Conservation (phyloP, 2,888 invertebrate genomes). For the Saturnia japonica region DNA sequence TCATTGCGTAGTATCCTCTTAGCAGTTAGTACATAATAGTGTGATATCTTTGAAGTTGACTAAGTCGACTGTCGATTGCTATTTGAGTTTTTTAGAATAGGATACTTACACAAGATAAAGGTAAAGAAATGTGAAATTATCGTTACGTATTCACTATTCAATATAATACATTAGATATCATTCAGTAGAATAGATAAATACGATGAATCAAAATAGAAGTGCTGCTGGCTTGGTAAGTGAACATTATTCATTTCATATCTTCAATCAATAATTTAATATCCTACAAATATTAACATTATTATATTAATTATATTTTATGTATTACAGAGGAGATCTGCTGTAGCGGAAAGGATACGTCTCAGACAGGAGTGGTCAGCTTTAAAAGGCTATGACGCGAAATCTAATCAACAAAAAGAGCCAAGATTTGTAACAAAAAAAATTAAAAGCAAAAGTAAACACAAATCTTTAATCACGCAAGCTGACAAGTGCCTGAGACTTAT, state of each 20-base stretch:
- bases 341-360: conserved; percentile 62
- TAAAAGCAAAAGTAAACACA: conserved; percentile 9
- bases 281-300: not conserved
- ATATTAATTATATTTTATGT: not conserved
- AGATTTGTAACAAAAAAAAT: not conserved
- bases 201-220: conserved; percentile 42
- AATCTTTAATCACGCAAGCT: not conserved
- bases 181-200: not conserved
- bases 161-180: not conserved
- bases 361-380: conserved; percentile 71
- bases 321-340: conserved; percentile 67
- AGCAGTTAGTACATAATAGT: no score
- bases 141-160: not conserved
- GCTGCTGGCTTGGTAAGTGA: conserved; percentile 68
- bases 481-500: not conserved
- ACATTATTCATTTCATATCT: not conserved
- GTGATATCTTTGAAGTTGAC: not conserved
- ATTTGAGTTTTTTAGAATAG: not conserved
- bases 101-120: not conserved
- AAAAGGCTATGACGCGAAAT: conserved; percentile 46
- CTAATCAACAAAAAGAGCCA: conserved; percentile 6
- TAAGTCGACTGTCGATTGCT: not conserved
- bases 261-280: no score
- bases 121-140: not conserved
- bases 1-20: no score